Conservation (phyloP, 2,797 vertebrate genomes). For the Lepilemur ruficaudatus region DNA sequence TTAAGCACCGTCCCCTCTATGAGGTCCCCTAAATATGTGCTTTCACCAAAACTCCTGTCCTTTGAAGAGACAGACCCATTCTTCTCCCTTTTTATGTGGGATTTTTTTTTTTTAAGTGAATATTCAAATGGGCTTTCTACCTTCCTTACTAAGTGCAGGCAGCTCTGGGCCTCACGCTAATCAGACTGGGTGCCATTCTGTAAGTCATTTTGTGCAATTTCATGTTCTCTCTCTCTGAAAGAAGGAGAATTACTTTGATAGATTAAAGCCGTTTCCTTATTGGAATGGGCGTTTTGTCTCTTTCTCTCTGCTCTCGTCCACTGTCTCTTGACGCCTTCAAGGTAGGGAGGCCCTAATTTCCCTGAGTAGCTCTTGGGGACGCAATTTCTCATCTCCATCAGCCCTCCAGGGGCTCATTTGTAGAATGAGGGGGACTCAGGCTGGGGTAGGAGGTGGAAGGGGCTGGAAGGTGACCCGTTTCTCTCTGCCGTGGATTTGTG, state of each 20-base stretch:
- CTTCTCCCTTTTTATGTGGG: slow-evolving; percentile 30
- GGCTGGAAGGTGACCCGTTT: slow-evolving; percentile 51
- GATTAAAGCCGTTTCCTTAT: slow-evolving; percentile 78
- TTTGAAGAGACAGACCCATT: slow-evolving; percentile 57
- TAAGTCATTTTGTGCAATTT: slow-evolving; percentile 78
- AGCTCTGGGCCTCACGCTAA: slow-evolving; percentile 62
- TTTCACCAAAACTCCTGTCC: neutral
- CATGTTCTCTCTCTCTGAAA: slow-evolving; percentile 76
- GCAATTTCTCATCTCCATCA: slow-evolving; percentile 77
- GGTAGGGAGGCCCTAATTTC: slow-evolving; percentile 80
- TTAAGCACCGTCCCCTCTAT: neutral
- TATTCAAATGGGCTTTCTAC: slow-evolving; percentile 35
- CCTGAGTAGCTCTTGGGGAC: slow-evolving; percentile 78
- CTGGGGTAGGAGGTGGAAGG: slow-evolving; percentile 1
- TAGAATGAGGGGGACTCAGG: slow-evolving; percentile 71
- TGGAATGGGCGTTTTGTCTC: slow-evolving; percentile 68
- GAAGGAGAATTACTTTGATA: slow-evolving; percentile 67
- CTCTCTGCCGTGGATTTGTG: neutral
- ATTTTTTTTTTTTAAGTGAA: slow-evolving; percentile 43
- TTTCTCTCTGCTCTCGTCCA: slow-evolving; percentile 60
- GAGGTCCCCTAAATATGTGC: neutral
- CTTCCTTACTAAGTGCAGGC: slow-evolving; percentile 41
- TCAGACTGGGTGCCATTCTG: slow-evolving; percentile 67
- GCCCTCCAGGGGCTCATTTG: slow-evolving; percentile 79
- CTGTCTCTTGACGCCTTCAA: slow-evolving; percentile 70